These are phyloP conservation scores for Theonella swinhoei DNA, from an alignment of 37 sponge, comb jelly and placozoan species.

Conservation along the genomic window DNA sequence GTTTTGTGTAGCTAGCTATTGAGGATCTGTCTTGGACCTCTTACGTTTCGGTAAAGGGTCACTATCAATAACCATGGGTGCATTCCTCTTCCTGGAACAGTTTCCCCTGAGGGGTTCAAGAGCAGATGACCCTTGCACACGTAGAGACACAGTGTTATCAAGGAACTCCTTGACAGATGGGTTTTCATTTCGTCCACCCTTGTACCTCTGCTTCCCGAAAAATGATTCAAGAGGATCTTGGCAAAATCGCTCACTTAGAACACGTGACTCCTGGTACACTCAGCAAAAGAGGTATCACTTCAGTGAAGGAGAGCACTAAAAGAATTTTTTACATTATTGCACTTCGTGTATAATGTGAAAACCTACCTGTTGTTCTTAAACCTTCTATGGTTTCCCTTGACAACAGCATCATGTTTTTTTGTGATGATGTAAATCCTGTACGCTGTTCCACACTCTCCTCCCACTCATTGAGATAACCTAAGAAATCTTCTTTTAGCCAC, in stretches of 20 bases:
- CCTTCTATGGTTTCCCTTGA: constrained; percentile 4
- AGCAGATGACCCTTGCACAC: constrained; percentile 32
- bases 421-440: constrained; percentile 2
- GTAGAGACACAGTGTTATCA: constrained; percentile 3
- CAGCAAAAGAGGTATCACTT: constrained; percentile 1
- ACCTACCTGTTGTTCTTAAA: constrained; percentile 3
- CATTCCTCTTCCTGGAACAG: constrained; percentile 11
- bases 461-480: no score
- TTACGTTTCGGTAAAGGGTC: constrained; percentile 2
- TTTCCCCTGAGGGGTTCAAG: constrained; percentile 34
- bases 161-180: constrained; percentile 19
- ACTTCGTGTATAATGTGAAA: background rate
- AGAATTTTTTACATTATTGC: background rate
- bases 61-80: background rate
- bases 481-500: no score
- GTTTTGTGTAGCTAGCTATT: no score
- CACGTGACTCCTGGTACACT: background rate
- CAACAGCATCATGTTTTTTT: background rate
- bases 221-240: constrained; percentile 38
- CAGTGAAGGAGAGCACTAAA: constrained; percentile 37
- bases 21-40: background rate
- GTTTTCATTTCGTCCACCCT: constrained; percentile 33
- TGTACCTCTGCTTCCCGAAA: constrained; percentile 30
- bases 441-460: no score
- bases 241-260: constrained; percentile 27